Conservation (phyloP, 2,888 invertebrate genomes). For the Drosophila putrida region DNA sequence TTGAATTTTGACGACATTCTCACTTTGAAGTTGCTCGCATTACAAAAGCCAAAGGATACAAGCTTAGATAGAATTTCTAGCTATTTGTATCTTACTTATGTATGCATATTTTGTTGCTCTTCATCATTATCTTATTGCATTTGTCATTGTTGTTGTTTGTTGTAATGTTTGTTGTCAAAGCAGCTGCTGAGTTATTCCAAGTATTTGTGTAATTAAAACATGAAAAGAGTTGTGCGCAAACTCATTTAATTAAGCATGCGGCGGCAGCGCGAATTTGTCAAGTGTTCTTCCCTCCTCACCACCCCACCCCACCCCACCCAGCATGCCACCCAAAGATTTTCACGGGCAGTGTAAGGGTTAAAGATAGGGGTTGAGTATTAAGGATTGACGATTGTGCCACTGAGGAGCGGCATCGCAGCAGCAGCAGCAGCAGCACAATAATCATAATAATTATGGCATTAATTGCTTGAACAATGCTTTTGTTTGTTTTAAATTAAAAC, state of each 20-base stretch:
- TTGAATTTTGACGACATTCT: constrained; percentile 65
- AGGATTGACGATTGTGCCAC: constrained; percentile 4
- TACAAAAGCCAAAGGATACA: constrained; percentile 54
- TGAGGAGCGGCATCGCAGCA: constrained; percentile 30
- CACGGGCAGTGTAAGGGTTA: background rate
- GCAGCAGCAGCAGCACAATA: constrained; percentile 49
- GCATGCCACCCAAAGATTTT: too few species aligned
- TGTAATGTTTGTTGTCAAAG: constrained; percentile 46
- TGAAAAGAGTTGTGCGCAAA: constrained; percentile 78
- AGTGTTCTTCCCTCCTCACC: constrained; percentile 53
- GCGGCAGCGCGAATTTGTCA: constrained; percentile 74
- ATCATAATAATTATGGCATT: constrained; percentile 65
- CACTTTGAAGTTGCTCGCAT: constrained; percentile 76
- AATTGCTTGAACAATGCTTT: constrained; percentile 71
- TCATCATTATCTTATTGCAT: constrained; percentile 20
- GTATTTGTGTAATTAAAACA: constrained; percentile 81
- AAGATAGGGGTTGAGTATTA: constrained; percentile 1
- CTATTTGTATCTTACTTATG: constrained; percentile 34
- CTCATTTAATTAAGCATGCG: constrained; percentile 78
- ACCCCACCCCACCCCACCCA: too few species aligned
- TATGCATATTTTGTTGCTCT: constrained; percentile 65
- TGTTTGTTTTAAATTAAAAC: constrained; percentile 70
- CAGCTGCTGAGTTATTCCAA: constrained; percentile 69
- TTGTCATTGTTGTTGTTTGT: constrained; percentile 17
- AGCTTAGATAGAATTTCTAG: constrained; percentile 69